A percentile compares a stretch with the other conserved stretches of the same genome.
These are phyloP conservation scores for Thymelicus sylvestris DNA, from an alignment of 2,888 invertebrate genomes.

Conservation along the genomic window DNA sequence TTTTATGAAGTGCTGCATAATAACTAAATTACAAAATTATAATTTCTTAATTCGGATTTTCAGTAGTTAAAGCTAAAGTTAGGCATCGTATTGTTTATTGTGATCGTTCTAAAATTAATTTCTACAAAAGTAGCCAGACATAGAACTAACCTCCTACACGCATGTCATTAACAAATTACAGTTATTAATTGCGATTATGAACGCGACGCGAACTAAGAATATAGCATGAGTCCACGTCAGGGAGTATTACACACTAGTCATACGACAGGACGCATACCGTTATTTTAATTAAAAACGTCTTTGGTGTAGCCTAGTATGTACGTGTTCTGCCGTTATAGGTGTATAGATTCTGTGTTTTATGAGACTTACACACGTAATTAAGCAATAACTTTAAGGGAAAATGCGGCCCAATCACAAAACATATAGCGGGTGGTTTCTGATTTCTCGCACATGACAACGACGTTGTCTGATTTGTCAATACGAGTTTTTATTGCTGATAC, in stretches of 20 bases:
- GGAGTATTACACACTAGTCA: slow-evolving; percentile 47
- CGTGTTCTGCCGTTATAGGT: slow-evolving; percentile 41
- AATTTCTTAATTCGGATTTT: slow-evolving; percentile 22
- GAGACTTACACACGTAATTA: slow-evolving; percentile 60
- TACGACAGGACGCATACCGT: not conserved
- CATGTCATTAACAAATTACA: slow-evolving; percentile 44
- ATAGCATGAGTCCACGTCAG: slow-evolving; percentile 50
- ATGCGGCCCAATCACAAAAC: slow-evolving; percentile 47
- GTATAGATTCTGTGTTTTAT: slow-evolving; percentile 53
- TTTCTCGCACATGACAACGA: slow-evolving; percentile 33
- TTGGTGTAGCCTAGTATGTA: slow-evolving; percentile 45
- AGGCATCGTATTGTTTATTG: slow-evolving; percentile 11
- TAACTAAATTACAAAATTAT: slow-evolving; percentile 12
- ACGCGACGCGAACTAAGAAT: slow-evolving; percentile 41
- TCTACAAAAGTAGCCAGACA: slow-evolving; percentile 43
- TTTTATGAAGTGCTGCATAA: slow-evolving; percentile 31
- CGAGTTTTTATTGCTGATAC: slow-evolving; percentile 23
- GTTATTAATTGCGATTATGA: slow-evolving; percentile 41
- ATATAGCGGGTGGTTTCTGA: slow-evolving; percentile 25
- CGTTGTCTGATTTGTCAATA: slow-evolving; percentile 24
- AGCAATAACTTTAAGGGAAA: slow-evolving; percentile 64
- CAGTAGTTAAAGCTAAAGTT: not conserved
- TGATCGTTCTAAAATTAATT: slow-evolving; percentile 31
- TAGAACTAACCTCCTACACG: slow-evolving; percentile 36
- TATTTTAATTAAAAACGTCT: slow-evolving; percentile 54